Base-by-base conservation (phyloP, 2,888 invertebrate genomes). In the Cataglyphis livida region DNA sequence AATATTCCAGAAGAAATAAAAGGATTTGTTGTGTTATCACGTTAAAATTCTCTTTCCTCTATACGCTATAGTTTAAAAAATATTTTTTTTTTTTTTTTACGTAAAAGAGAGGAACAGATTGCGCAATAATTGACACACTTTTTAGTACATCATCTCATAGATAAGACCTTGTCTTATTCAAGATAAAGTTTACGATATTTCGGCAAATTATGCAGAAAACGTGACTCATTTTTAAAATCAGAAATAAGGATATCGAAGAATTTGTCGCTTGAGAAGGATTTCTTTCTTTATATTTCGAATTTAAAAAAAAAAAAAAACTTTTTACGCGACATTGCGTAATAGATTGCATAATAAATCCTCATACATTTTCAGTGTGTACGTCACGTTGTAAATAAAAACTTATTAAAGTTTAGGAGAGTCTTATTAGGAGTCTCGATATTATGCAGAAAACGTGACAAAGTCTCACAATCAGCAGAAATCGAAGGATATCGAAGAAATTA, bases 401-500 rank as follows among this genome's bases (percentile, higher is more conserved):
- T 61, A 61, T 61, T 62, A 75, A 21, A 21, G 48, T 21, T 15
- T 25, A 25, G 25, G 25, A 25, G 25, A 25, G 25, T 25, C 25
- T 25, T 25, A 25, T 25, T 25, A 25, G 48, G 32, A 48, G 10
- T 44, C 32, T 73, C n/a, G 44, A 74, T 15, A 61, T 44, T 15
- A 9, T 21, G 21, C 12, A n/a, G 28, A 28, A 61, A 54, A 76
- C 64, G 54, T 54, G 66, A 76, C 54, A 25, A 54, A 35, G 54
- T 66, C 15, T 76, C 32, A 35, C 32, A 35, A 35, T 35, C 12
- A 25, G 25, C 1, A 51, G 9, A 7, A 76, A 54, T 38, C 18
- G n/a, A 35, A 38, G 54, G 25, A 76, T 66, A 65, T 66, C 15
- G 65, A 54, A 38, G 51, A 76, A 66, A 66, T 76, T 51, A 76